A percentile compares a stretch with the other conserved stretches of the same genome.
Conservation (phyloP, 2,797 vertebrate genomes). For the Vultur gryphus region DNA sequence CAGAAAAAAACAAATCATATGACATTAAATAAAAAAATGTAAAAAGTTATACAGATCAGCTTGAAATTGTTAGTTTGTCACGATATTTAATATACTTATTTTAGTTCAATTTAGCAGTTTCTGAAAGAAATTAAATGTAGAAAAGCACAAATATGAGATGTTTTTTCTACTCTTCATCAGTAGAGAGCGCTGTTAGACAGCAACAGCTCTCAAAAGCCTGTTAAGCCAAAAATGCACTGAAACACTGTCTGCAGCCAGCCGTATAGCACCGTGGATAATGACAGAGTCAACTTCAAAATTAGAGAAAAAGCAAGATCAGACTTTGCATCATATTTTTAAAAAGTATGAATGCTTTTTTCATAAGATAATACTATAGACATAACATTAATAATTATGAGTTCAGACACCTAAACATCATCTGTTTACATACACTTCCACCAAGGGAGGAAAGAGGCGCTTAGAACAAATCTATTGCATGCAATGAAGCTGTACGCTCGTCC, state of each 20-base stretch:
- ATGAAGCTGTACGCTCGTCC: not conserved
- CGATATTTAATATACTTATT: not conserved
- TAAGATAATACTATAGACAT: not conserved
- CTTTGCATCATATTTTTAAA: not conserved
- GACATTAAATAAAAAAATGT: not conserved
- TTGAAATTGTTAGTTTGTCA: not conserved
- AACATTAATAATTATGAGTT: not conserved
- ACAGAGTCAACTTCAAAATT: not conserved
- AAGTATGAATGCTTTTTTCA: not conserved
- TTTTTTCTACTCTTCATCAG: constrained; percentile 27
- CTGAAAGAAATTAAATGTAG: not conserved
- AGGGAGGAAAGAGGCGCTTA: not conserved
- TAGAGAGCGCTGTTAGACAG: constrained; percentile 70
- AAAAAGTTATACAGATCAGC: not conserved
- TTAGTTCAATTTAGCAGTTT: not conserved
- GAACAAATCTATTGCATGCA: not conserved
- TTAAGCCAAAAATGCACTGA: not conserved
- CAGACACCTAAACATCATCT: not conserved
- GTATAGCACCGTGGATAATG: not conserved
- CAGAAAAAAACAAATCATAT: not conserved
- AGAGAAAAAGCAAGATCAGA: not conserved
- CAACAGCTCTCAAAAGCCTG: not conserved
- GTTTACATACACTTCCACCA: not conserved
- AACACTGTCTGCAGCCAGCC: not conserved
- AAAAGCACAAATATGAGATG: not conserved